Percentiles rank a stretch among this genome's conserved stretches.
These are phyloP conservation scores for Lutraria rhynchaena DNA, from an alignment of 1,140 invertebrate genomes.

Conservation along the genomic window DNA sequence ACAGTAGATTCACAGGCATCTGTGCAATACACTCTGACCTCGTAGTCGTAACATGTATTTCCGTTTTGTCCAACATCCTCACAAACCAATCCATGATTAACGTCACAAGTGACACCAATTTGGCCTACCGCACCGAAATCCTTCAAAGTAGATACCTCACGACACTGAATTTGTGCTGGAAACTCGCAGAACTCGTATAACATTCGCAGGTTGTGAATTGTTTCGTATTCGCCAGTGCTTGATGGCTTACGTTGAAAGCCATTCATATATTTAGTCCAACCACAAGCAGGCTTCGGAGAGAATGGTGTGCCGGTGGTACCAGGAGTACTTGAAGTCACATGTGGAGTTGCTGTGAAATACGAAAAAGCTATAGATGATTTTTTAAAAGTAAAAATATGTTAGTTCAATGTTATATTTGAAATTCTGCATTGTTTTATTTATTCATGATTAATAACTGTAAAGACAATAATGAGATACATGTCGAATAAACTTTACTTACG, in stretches of 20 bases:
- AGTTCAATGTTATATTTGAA: background rate
- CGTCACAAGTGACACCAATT: slow-evolving; percentile 68
- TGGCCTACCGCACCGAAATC: slow-evolving; percentile 64
- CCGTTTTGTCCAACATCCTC: slow-evolving; percentile 66
- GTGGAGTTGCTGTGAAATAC: slow-evolving; percentile 39
- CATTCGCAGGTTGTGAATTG: slow-evolving; percentile 62
- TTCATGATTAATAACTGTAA: background rate
- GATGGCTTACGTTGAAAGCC: slow-evolving; percentile 49
- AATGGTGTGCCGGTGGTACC: slow-evolving; percentile 57
- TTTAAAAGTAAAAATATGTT: background rate
- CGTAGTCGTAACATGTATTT: slow-evolving; percentile 68
- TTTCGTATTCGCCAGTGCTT: slow-evolving; percentile 69
- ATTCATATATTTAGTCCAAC: slow-evolving; percentile 73
- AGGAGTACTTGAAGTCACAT: slow-evolving; percentile 20
- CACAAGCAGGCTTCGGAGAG: slow-evolving; percentile 57
- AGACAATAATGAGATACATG: background rate
- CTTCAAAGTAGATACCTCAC: slow-evolving; percentile 41
- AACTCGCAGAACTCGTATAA: slow-evolving; percentile 49
- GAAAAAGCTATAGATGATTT: background rate
- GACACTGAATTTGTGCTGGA: slow-evolving; percentile 51
- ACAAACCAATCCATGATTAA: slow-evolving; percentile 71
- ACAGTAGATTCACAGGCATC: slow-evolving; percentile 63
- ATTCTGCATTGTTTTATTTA: background rate
- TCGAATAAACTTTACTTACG: no score
- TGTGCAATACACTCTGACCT: slow-evolving; percentile 70